phyloP scores from a whole-genome alignment of 1,140 invertebrate species.

The Drosophila nebulosa region DNA sequence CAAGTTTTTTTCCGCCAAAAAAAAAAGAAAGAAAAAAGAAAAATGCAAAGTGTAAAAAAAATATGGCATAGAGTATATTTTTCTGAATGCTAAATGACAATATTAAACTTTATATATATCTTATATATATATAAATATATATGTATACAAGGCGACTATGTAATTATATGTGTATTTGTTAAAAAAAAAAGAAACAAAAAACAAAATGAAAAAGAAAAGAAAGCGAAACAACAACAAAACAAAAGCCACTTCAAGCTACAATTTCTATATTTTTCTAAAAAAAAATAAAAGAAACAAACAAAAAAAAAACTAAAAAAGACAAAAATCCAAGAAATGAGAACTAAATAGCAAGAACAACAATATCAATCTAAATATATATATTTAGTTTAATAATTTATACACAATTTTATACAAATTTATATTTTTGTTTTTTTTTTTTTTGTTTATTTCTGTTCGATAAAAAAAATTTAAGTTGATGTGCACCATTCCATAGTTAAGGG shows the following conservation, averaged over 20 bases:
- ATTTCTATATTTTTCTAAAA: conserved; percentile 70
- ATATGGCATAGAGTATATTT: conserved; percentile 54
- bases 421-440: neutral
- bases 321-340: conserved; percentile 36
- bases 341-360: conserved; percentile 28
- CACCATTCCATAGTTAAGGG: conserved; percentile 4
- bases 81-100: conserved; percentile 76
- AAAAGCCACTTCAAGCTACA: conserved; percentile 29
- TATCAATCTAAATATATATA: conserved; percentile 17
- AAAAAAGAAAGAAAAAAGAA: conserved; percentile 2
- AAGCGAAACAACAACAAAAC: conserved; percentile 18
- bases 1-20: conserved; percentile 39
- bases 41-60: conserved; percentile 36
- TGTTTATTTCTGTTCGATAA: neutral
- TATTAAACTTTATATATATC: conserved; percentile 61
- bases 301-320: conserved; percentile 25
- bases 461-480: neutral
- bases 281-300: conserved; percentile 8
- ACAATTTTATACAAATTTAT: conserved; percentile 3
- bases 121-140: conserved; percentile 15
- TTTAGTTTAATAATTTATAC: conserved; percentile 54
- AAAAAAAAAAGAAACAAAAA: conserved; percentile 10
- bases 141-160: conserved; percentile 33
- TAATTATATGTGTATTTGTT: conserved; percentile 2
- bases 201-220: conserved; percentile 10